These are phyloP conservation scores for Acrossocheilus wenchowensis DNA, from an alignment of 2,797 vertebrate genomes.

Conservation along the genomic window DNA sequence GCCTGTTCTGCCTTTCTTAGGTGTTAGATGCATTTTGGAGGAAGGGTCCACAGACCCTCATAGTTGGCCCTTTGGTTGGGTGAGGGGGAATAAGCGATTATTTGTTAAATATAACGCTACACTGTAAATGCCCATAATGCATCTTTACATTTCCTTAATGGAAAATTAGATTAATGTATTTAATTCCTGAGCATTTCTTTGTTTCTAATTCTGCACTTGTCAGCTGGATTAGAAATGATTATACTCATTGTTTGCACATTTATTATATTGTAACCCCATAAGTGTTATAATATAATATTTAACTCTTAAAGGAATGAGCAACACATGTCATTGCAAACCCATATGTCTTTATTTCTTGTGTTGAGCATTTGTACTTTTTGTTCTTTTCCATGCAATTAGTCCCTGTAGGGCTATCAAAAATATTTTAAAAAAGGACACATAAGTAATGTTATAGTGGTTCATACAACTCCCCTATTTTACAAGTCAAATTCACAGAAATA, in stretches of 20 bases:
- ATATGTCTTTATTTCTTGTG: not conserved
- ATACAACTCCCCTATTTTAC: too few species aligned
- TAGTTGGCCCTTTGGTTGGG: too few species aligned
- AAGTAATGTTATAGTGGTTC: too few species aligned
- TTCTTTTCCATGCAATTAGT: too few species aligned
- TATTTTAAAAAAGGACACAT: too few species aligned
- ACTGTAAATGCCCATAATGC: not conserved
- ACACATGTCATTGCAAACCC: not conserved
- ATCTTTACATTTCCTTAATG: not conserved
- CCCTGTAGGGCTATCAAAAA: too few species aligned
- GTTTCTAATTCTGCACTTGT: not conserved
- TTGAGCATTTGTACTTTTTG: not conserved
- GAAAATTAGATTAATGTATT: not conserved
- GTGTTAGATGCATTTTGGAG: too few species aligned
- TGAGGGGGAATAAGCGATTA: too few species aligned
- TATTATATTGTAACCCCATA: not conserved
- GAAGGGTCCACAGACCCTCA: too few species aligned
- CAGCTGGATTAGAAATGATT: conserved; percentile 24
- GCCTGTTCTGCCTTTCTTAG: too few species aligned
- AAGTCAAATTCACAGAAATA: too few species aligned
- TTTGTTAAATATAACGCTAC: too few species aligned
- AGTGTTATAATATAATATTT: not conserved
- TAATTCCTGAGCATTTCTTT: not conserved
- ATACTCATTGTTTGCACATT: not conserved
- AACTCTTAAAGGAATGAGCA: not conserved